phyloP scores from a whole-genome alignment of 1,140 invertebrate species.

The Helicoverpa armigera region DNA sequence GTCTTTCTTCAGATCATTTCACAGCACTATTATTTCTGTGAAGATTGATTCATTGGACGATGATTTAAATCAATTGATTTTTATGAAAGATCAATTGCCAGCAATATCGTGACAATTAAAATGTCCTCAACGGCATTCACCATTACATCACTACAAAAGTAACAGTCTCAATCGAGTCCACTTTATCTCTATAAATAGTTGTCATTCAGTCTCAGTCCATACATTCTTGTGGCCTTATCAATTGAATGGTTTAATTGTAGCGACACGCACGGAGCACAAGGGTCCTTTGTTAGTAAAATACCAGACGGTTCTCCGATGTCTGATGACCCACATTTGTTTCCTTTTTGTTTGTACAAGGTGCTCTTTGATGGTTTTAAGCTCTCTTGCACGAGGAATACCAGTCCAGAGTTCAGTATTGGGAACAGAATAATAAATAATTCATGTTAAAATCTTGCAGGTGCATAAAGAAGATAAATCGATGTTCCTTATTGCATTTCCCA shows the following conservation, averaged over 20 bases:
- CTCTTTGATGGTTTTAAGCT: constrained; percentile 1
- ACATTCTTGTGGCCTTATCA: constrained; percentile 55
- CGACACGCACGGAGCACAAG: constrained; percentile 4
- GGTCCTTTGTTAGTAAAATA: constrained; percentile 26
- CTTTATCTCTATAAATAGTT: constrained; percentile 50
- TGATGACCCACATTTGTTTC: constrained; percentile 22
- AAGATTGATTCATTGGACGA: neutral
- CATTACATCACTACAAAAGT: constrained; percentile 27
- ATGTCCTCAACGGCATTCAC: constrained; percentile 40
- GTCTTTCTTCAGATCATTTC: too few species aligned
- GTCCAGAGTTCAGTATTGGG: neutral
- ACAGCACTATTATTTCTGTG: too few species aligned
- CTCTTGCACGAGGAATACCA: neutral
- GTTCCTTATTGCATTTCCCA: too few species aligned
- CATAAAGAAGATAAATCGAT: too few species aligned
- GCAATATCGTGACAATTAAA: constrained; percentile 8
- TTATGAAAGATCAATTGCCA: constrained; percentile 38
- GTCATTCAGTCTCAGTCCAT: constrained; percentile 50
- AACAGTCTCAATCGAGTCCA: constrained; percentile 19
- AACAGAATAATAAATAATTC: constrained; percentile 10
- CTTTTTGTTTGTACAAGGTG: constrained; percentile 3
- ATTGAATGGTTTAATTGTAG: constrained; percentile 44
- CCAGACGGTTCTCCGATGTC: constrained; percentile 2
- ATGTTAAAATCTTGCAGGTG: neutral
- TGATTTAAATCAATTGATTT: constrained; percentile 13